Percentiles rank a stretch among this genome's conserved stretches.
Conservation (phyloP, 2,797 vertebrate genomes). For the Trichosurus vulpecula region DNA sequence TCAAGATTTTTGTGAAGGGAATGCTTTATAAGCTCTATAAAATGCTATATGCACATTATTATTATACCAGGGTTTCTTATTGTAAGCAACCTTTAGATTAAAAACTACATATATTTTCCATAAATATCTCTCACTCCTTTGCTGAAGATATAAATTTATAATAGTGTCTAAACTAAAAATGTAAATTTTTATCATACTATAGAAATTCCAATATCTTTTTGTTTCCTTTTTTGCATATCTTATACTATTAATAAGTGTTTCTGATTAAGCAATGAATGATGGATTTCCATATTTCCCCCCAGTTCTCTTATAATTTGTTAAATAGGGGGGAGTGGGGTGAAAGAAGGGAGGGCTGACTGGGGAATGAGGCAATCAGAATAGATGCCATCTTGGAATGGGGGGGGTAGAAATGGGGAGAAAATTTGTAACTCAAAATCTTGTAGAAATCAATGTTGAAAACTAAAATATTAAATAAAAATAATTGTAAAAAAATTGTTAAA, state of each 20-base stretch:
- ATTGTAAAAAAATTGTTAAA: no score
- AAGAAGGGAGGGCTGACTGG: no score
- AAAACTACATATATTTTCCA: background rate
- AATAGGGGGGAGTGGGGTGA: no score
- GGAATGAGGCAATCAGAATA: no score
- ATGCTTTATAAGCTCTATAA: background rate
- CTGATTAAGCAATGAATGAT: background rate
- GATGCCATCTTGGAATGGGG: no score
- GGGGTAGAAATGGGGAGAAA: no score
- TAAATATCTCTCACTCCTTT: background rate
- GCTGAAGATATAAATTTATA: background rate
- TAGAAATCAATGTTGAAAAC: no score
- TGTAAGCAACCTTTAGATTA: background rate
- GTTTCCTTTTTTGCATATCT: background rate
- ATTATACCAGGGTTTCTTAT: background rate
- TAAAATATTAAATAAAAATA: no score
- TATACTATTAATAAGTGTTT: background rate
- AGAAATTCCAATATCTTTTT: background rate
- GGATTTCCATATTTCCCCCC: background rate
- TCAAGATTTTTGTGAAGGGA: background rate
- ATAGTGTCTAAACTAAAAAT: background rate
- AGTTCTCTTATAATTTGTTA: background rate
- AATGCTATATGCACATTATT: background rate
- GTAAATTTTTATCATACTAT: background rate
- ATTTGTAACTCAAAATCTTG: no score